Evolutionary conservation across 2,113 vertebrate species (phyloP), one percentile per base, ranked within the genome.

Genomic region (Oceanites oceanicus): DNA sequence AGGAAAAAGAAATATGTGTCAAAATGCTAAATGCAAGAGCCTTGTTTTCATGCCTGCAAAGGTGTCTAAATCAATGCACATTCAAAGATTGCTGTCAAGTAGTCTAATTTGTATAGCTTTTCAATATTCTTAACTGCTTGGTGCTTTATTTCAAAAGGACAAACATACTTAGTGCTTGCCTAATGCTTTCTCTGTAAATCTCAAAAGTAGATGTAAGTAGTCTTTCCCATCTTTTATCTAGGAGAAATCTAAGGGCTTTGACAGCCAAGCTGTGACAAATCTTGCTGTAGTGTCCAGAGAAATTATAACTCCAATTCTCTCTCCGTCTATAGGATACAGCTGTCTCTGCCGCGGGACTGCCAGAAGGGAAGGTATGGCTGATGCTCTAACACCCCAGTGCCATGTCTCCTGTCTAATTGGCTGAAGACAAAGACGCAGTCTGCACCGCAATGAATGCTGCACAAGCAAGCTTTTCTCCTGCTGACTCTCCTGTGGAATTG

Each of bases 21-120:
- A 81, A 91, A 88, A 72, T 56, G 36, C 70, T 90, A 80, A 86
- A 52, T 42, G 22, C 45, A 68, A 70, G 50, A 96, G 72, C 74
- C 72, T 84, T 89, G 66, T 94, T 86, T 82, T 92, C 72, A 72
- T 49, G 88, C 70, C 77, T 71, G 22, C 87, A 77, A 90, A 86
- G 61, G 52, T 82, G 45, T 96, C 70, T 59, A 82, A 94, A 95
- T 94, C 90, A 81, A 92, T 93, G 80, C 29, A 47, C 61, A 36
- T 87, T 93, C 91, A 73, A 85, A 90, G 36, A 55, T 34, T 90
- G 81, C 11, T 32, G 70, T 61, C 86, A 83, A 65, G 56, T 45
- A 55, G 23, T 53, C 90, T 89, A 55, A 63, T 94, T 83, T 86
- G 76, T 89, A 75, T 50, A 15, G 36, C 36, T 95, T 88, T 90